Evolutionary conservation across 2,888 invertebrate genomes (phyloP), one percentile per base, ranked within the genome.

Genomic region (Calameuta pallipes): DNA sequence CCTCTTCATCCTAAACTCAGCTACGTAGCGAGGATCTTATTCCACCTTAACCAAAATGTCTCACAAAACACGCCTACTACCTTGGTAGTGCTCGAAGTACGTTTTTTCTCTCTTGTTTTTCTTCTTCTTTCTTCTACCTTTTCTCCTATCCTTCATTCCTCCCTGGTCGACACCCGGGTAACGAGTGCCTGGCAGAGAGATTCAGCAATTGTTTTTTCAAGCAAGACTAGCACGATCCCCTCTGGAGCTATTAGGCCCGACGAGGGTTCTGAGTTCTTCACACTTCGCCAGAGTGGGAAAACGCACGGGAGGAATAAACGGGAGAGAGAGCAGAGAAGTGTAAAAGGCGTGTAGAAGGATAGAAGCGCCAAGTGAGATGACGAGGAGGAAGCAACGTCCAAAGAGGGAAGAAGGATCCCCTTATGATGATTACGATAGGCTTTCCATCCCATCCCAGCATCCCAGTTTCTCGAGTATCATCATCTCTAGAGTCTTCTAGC

Each of bases 401-500:
- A 68, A 56, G 68, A 36, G 80, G 85, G 82, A 82, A 34, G 79
- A 81, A 70, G 82, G 84, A 85, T 87, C 86, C 85, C 85, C 86
- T 86, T 84, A 86, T 79, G 85, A 87, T 86, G 84, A 87, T 86
- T 87, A 86, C 86, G 83, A 84, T 86, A 84, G 84, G 86, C 86
- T 85, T 76, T 75, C 71, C 79, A 74, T 79, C 74, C 73, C 73
- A 70, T 68, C 75, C 73, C 75, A 78, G 76, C 74, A 75, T 74
- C 75, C 56, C 80, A 69, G 69, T 83, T 85, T 81, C 82, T 82
- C 77, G 78, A 84, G 81, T 82, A 82, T 82, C 82, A 78, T 82
- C 83, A 81, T 80, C 79, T 77, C 79, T 80, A 78, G 71, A 71
- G 78, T 78, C 78, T 75, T 75, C 75, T 56, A 56, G 56, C 56